These are phyloP conservation scores for Probaryconus sp. DNA, from an alignment of 1,140 invertebrate genomes.

Conservation along the genomic window DNA sequence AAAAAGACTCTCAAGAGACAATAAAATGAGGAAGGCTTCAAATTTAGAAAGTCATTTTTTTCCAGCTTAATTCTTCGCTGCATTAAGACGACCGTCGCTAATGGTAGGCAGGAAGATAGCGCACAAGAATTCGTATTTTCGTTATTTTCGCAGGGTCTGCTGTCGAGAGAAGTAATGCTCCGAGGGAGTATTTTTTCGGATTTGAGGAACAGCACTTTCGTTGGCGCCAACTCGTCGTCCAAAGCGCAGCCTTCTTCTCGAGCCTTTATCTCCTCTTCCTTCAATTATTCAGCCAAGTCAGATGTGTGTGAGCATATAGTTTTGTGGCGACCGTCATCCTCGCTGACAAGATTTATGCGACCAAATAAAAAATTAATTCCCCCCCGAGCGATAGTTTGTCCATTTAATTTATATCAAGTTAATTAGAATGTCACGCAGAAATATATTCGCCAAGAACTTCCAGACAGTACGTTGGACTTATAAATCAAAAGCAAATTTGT, in stretches of 20 bases:
- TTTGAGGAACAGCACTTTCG: constrained; percentile 34
- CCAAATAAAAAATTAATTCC: no score
- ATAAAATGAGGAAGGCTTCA: constrained; percentile 34
- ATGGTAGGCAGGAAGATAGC: constrained; percentile 42
- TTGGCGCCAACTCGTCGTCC: constrained; percentile 31
- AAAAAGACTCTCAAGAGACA: constrained; percentile 23
- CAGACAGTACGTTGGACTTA: no score
- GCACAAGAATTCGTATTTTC: constrained; percentile 32
- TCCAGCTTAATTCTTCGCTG: constrained; percentile 35
- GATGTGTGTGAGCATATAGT: constrained; percentile 25
- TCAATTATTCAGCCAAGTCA: constrained; percentile 38
- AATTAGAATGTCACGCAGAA: no score
- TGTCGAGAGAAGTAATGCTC: constrained; percentile 19
- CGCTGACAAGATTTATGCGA: constrained; percentile 30
- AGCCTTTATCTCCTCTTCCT: constrained; percentile 34
- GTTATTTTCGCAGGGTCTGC: constrained; percentile 15
- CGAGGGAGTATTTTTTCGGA: constrained; percentile 46
- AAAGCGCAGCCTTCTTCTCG: background rate
- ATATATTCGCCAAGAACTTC: no score
- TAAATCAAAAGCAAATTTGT: no score
- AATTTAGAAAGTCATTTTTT: constrained; percentile 32
- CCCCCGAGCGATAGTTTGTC: no score
- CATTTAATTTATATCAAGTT: no score
- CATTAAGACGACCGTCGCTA: constrained; percentile 27
- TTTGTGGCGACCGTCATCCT: constrained; percentile 17